Evolutionary conservation across 2,797 vertebrate genomes (phyloP).

Genomic region (Pogoniulus pusillus): DNA sequence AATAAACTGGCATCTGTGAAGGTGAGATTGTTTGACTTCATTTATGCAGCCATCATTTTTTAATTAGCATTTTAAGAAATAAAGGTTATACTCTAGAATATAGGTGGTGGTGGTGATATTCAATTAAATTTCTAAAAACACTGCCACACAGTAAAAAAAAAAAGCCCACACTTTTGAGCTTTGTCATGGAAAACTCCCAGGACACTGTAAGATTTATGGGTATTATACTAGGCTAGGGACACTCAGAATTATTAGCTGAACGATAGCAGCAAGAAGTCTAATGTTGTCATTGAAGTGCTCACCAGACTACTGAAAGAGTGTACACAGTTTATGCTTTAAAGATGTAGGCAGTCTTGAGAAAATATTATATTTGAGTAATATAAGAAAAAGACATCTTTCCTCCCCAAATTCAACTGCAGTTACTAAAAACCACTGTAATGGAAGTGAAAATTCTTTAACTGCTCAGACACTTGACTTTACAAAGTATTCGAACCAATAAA

Average conservation of each 20-base stretch:
- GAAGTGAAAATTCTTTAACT: background rate
- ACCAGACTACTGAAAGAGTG: background rate
- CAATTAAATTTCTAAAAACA: background rate
- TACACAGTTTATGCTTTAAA: background rate
- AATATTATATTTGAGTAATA: background rate
- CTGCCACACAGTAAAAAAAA: background rate
- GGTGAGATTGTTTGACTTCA: background rate
- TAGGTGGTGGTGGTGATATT: background rate
- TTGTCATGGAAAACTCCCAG: background rate
- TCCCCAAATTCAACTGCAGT: background rate
- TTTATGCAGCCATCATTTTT: background rate
- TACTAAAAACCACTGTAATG: background rate
- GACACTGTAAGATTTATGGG: background rate
- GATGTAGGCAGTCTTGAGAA: background rate
- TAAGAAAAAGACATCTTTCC: background rate
- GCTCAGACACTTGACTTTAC: rapidly evolving
- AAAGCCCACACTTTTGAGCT: background rate
- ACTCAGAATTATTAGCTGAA: background rate
- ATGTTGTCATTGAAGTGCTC: background rate
- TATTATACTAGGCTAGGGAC: background rate
- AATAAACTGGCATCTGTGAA: background rate
- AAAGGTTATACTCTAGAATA: background rate
- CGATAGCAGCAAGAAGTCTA: background rate
- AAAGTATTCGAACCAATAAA: background rate
- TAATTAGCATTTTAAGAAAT: background rate